Conservation (phyloP, 2,113 vertebrate species). For the Pangasianodon hypophthalmus region DNA sequence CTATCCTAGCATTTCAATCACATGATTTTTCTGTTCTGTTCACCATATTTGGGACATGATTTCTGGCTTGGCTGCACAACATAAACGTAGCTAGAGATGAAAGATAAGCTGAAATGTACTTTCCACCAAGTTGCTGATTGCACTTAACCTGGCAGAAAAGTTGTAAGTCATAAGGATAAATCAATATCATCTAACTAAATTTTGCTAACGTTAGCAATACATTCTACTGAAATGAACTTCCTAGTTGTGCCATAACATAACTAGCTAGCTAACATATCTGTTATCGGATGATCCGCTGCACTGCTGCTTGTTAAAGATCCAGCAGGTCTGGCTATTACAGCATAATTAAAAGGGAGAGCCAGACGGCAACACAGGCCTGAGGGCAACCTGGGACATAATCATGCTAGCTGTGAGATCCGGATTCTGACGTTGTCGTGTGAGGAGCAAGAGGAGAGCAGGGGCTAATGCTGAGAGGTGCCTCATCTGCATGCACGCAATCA, state of each 20-base stretch:
- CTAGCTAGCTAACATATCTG: background rate
- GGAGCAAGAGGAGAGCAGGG: background rate
- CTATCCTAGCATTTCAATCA: background rate
- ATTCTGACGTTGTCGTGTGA: background rate
- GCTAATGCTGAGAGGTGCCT: conserved; percentile 8
- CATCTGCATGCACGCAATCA: conserved; percentile 41
- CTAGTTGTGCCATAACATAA: background rate
- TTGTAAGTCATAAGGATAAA: background rate
- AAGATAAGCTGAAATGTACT: no score
- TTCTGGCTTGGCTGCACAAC: background rate
- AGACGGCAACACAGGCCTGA: background rate
- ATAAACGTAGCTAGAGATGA: background rate
- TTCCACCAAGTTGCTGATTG: background rate
- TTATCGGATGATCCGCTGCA: background rate
- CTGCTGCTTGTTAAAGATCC: background rate
- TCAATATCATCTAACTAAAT: background rate
- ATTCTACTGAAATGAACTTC: background rate
- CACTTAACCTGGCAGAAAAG: background rate
- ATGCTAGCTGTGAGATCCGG: background rate
- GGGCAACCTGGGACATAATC: background rate
- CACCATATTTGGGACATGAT: background rate
- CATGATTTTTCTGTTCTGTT: background rate
- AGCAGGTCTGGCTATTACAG: background rate
- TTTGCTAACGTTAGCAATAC: background rate
- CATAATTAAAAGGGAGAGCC: background rate